Evolutionary conservation across 1,140 invertebrate species (phyloP).

Genomic region (Apis cerana): DNA sequence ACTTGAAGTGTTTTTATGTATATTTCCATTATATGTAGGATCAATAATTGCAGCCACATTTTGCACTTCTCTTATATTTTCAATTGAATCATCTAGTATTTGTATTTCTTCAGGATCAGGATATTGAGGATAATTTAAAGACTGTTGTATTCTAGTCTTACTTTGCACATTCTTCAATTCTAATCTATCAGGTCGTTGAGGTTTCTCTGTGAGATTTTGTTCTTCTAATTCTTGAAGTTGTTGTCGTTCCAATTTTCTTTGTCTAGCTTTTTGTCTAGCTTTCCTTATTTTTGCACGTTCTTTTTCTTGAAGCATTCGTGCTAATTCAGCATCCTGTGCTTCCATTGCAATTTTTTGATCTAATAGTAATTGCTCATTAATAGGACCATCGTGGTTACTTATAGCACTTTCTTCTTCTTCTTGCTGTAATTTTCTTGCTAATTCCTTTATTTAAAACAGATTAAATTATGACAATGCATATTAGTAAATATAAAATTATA

Average conservation of each 20-base stretch:
- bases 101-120: slow-evolving; percentile 80
- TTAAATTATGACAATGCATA: neutral
- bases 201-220: slow-evolving; percentile 70
- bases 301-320: slow-evolving; percentile 93
- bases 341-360: slow-evolving; percentile 92
- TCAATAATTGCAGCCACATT: slow-evolving; percentile 80
- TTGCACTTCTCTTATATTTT: slow-evolving; percentile 68
- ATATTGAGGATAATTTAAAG: slow-evolving; percentile 67
- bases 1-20: slow-evolving; percentile 71
- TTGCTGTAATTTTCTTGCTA: slow-evolving; percentile 85
- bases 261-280: slow-evolving; percentile 85
- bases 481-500: slow-evolving; percentile 7
- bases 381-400: slow-evolving; percentile 81
- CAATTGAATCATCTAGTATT: slow-evolving; percentile 68
- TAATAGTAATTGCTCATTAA: slow-evolving; percentile 84
- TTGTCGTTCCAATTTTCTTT: slow-evolving; percentile 85
- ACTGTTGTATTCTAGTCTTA: slow-evolving; percentile 58
- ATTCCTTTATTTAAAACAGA: slow-evolving; percentile 79
- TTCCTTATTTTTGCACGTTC: slow-evolving; percentile 87
- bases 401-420: slow-evolving; percentile 82
- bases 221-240: slow-evolving; percentile 80
- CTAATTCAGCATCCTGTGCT: slow-evolving; percentile 94
- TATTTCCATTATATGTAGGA: slow-evolving; percentile 76
- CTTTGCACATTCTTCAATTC: slow-evolving; percentile 68
- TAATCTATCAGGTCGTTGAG: slow-evolving; percentile 75